Conservation (phyloP, 2,888 invertebrate genomes). For the Coelinius sp. region DNA sequence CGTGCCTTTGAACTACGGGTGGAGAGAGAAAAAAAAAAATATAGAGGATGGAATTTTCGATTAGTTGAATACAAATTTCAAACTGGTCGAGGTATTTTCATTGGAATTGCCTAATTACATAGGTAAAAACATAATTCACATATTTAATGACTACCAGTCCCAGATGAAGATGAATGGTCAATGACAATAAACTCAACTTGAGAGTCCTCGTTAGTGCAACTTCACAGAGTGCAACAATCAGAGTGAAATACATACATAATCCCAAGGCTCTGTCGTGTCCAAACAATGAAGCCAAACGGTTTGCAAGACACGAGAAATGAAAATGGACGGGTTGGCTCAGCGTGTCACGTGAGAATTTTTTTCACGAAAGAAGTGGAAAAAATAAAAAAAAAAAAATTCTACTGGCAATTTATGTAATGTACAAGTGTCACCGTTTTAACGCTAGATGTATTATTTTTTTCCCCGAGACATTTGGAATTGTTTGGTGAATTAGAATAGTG, state of each 20-base stretch:
- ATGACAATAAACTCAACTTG: conserved; percentile 39
- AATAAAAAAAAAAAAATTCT: not conserved
- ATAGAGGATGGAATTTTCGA: not conserved
- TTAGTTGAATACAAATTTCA: not conserved
- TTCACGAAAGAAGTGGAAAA: not conserved
- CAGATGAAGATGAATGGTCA: conserved; percentile 45
- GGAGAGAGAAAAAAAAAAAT: not conserved
- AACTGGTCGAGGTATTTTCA: not conserved
- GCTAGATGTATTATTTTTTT: not conserved
- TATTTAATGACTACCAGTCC: not conserved
- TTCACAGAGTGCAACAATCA: conserved; percentile 17
- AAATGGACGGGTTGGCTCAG: conserved; percentile 14
- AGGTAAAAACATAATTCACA: too few species aligned
- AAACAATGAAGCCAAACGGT: conserved; percentile 13
- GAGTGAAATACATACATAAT: not conserved
- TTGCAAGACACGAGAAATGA: conserved; percentile 2
- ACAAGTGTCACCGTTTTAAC: not conserved
- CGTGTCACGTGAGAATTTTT: not conserved
- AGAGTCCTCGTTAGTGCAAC: conserved; percentile 19
- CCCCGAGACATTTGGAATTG: not conserved
- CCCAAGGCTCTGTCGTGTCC: not conserved
- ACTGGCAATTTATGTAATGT: not conserved
- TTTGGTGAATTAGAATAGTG: not conserved
- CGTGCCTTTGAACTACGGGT: conserved; percentile 16
- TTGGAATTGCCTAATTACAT: not conserved